Evolutionary conservation across 2,888 invertebrate genomes (phyloP).

Genomic region (Chymomyza amoena): DNA sequence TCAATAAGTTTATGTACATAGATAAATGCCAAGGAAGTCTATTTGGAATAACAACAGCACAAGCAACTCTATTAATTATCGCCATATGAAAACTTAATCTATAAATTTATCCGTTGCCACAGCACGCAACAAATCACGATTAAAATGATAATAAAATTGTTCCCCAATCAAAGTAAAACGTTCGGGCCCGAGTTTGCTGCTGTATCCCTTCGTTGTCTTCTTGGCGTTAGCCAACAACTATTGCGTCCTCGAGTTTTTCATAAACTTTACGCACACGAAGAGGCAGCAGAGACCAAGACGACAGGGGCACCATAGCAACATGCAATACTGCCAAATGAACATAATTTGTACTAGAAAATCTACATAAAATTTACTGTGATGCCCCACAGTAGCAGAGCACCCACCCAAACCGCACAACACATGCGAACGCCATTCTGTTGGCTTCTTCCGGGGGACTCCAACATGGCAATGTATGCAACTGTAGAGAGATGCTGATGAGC

Average conservation of each 20-base stretch:
- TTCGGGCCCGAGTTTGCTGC: slow-evolving; percentile 27
- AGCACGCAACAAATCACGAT: slow-evolving; percentile 69
- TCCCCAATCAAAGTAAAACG: slow-evolving; percentile 73
- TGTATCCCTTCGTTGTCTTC: slow-evolving; percentile 8
- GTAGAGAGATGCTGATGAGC: slow-evolving; percentile 74
- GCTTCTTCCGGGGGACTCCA: neutral
- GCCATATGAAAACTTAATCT: slow-evolving; percentile 60
- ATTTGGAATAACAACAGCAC: neutral
- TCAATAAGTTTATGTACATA: neutral
- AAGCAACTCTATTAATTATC: slow-evolving; percentile 51
- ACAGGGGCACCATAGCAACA: slow-evolving; percentile 42
- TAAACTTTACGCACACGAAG: slow-evolving; percentile 53
- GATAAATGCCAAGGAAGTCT: neutral
- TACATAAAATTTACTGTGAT: slow-evolving; percentile 75
- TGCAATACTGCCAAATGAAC: slow-evolving; percentile 68
- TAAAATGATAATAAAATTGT: slow-evolving; percentile 73
- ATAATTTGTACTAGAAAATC: slow-evolving; percentile 77
- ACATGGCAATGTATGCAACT: slow-evolving; percentile 38
- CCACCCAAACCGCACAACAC: slow-evolving; percentile 8
- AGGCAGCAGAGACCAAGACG: neutral
- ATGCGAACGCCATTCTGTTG: slow-evolving; percentile 8
- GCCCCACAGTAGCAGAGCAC: slow-evolving; percentile 16
- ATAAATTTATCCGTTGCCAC: slow-evolving; percentile 58
- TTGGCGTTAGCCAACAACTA: slow-evolving; percentile 17
- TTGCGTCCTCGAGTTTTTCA: slow-evolving; percentile 53